phyloP scores from a whole-genome alignment of 1,140 invertebrate genomes.

The Dinoponera quadriceps region DNA sequence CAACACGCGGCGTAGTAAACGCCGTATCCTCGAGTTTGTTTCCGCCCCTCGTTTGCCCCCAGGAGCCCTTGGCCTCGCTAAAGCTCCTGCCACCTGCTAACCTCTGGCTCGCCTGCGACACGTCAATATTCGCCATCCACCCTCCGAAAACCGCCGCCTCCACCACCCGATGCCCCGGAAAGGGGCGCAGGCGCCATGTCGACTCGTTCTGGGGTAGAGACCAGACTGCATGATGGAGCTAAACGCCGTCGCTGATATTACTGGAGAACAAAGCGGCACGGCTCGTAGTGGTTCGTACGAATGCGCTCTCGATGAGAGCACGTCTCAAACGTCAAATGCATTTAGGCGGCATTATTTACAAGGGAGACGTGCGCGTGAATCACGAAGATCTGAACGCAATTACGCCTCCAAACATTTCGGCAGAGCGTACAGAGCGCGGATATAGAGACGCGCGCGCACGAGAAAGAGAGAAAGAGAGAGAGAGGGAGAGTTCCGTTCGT shows the following conservation, averaged over 20 bases:
- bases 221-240: conserved; percentile 40
- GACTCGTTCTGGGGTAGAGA: conserved; percentile 15
- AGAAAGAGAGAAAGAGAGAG: no score
- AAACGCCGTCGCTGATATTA: not conserved
- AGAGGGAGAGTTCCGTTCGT: no score
- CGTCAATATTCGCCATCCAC: conserved; percentile 74
- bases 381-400: not conserved
- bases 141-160: conserved; percentile 60
- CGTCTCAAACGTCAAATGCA: conserved; percentile 13
- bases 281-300: conserved; percentile 17
- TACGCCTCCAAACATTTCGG: not conserved
- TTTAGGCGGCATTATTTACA: conserved; percentile 32
- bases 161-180: conserved; percentile 33
- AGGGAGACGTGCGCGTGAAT: not conserved
- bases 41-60: conserved; percentile 57
- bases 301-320: conserved; percentile 22
- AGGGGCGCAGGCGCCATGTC: conserved; percentile 59
- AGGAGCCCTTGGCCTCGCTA: conserved; percentile 73
- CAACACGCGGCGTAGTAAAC: conserved; percentile 34
- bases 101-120: conserved; percentile 73
- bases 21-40: conserved; percentile 43
- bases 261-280: conserved; percentile 39
- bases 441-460: no score
- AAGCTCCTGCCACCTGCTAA: conserved; percentile 75
- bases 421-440: no score